Evolutionary conservation across 2,113 vertebrate genomes (phyloP), one percentile per base, ranked within the genome.

Genomic region (Pelecanoides urinatrix): DNA sequence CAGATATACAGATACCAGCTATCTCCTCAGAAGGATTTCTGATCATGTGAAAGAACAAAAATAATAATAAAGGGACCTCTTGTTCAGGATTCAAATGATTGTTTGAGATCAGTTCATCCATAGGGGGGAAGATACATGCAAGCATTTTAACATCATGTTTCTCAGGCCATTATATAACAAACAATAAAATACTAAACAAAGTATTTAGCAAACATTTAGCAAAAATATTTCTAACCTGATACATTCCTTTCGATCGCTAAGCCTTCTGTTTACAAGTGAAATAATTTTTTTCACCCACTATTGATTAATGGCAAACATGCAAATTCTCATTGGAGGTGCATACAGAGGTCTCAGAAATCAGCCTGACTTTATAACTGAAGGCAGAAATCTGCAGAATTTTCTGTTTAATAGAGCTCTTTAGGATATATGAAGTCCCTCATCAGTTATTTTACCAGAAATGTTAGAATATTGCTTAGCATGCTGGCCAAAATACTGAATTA

Each of bases 21-120:
- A 66, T 53, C 70, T 92, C 59, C 77, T 92, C 84, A 83, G 62
- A 87, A 91, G 59, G 50, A 88, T 86, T 96, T 96, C 50, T 95
- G 77, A 91, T 58, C 71, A 52, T 32, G 62, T n/a, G n/a, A 73
- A 92, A 94, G 73, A 94, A 53, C n/a, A 84, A 81, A 84, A 86
- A 71, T 30, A 74, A 89, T 34, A 87, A 76, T 36, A 91, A 87
- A 85, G 25, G 7, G 21, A 61, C 27, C 29, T 76, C 40, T 72
- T 78, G 70, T 70, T 78, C 38, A 58, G 38, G 18, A 88, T 92
- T 92, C 81, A 90, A 92, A 90, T 0, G 0, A 73, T 34, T 55
- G 42, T 71, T 95, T 9, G 13, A 94, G 62, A 94, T 86, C 58
- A 68, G 42, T 82, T 89, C 52, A 75, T 85, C 70, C 58, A 77